Evolutionary conservation across 2,113 vertebrate species (phyloP).

Genomic region (Sinosuthora webbiana): DNA sequence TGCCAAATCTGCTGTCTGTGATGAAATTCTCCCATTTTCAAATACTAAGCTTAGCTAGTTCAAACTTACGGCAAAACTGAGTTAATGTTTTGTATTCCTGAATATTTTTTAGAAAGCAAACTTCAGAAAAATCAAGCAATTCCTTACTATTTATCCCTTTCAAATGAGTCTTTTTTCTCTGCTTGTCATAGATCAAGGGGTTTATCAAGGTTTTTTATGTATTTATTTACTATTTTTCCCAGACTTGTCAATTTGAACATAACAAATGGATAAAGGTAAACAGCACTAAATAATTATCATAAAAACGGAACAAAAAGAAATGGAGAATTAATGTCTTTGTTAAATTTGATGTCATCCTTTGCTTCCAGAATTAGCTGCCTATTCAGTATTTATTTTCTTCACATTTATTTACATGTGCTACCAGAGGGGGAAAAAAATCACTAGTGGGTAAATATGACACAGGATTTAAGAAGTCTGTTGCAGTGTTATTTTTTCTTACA

Average conservation of each 20-base stretch:
- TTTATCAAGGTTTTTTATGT: neutral
- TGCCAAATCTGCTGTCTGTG: fast-evolving
- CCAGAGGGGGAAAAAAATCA: neutral
- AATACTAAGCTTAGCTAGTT: neutral
- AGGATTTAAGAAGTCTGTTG: neutral
- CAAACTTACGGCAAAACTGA: neutral
- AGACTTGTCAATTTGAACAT: neutral
- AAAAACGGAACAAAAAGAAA: neutral
- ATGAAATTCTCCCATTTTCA: neutral
- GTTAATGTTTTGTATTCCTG: neutral
- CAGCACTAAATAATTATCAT: neutral
- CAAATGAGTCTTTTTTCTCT: neutral
- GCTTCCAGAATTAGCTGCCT: neutral
- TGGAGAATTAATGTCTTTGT: neutral
- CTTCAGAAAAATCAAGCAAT: neutral
- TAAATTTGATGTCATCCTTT: neutral
- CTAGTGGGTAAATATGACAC: neutral
- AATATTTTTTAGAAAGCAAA: neutral
- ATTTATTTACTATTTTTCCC: neutral
- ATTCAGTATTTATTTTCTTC: neutral
- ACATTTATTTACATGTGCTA: neutral
- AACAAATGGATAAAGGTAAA: neutral
- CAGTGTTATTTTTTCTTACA: neutral
- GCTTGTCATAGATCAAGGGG: neutral
- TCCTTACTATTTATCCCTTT: neutral